Evolutionary conservation across 1,140 invertebrate genomes (phyloP), one percentile per base, ranked within the genome.

Genomic region (Bilobella aurantiaca): DNA sequence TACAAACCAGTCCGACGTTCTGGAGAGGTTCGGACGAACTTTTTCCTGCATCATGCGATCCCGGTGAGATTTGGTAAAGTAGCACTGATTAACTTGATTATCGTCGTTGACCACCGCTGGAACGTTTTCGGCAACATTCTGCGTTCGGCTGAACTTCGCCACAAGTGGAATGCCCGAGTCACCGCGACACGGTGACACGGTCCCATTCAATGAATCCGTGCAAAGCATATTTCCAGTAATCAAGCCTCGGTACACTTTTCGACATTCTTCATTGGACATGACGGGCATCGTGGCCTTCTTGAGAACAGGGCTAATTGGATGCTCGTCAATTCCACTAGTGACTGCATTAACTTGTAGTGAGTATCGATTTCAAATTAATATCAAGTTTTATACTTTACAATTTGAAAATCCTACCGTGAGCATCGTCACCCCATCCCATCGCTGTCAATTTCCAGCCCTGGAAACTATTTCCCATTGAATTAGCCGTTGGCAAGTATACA

Each of bases 201-300:
- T 5, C 37, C n/a, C 37, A 8, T 8, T 42, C 37, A 8, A 42
- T 42, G 37, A 49, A 23, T 56, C 18, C 2, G 69, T 62, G 42
- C 69, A 71, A 53, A 71, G 57, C 18, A 63, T 16, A 37, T 71
- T 71, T 18, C 69, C 69, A 18, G 69, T 71, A 18, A 71, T 46
- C 21, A 57, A 16, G 23, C 58, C 63, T 2, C 37, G 49, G 63
- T 64, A 71, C 2, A 30, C 31, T 27, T 71, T 47, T 46, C 63
- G 29, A 34, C 69, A 71, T 8, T 67, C 60, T 31, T 8, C 30
- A 58, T 63, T 71, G 28, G 69, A 58, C 31, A 71, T 65, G 30
- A 71, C 66, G 16, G 58, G 8, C 0, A 63, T 47, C 5, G 47
- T 46, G 1, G 59, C 66, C 61, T 71, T 34, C 34, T 58, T 47